These are phyloP conservation scores for Laothoe populi DNA, from an alignment of 2,888 invertebrate species.

Conservation along the genomic window DNA sequence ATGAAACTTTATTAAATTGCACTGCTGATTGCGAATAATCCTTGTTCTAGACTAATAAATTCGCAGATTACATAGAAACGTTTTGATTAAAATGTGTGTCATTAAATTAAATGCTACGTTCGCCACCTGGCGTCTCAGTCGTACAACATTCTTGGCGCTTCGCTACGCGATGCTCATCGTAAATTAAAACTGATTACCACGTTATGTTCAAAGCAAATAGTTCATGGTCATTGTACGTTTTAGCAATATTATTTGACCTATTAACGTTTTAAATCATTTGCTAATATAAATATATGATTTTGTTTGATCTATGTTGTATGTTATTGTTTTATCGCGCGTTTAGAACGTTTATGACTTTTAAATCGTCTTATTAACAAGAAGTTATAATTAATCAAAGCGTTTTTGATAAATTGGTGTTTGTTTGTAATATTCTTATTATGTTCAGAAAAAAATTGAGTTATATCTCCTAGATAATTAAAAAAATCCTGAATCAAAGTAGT, in stretches of 20 bases:
- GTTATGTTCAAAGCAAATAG: conserved; percentile 44
- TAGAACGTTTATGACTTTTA: neutral
- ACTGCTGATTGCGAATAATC: conserved; percentile 3
- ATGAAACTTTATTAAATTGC: neutral
- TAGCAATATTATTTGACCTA: conserved; percentile 29
- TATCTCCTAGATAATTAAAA: too few species aligned
- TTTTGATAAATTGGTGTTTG: too few species aligned
- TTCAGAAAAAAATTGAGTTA: too few species aligned
- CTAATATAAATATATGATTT: neutral
- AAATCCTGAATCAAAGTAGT: too few species aligned
- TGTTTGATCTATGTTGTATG: neutral
- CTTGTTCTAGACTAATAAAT: conserved; percentile 2
- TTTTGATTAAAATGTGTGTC: conserved; percentile 25
- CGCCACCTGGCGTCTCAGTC: conserved; percentile 31
- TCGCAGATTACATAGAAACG: conserved; percentile 23
- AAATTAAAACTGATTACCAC: conserved; percentile 45
- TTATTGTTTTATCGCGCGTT: neutral
- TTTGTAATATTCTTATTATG: too few species aligned
- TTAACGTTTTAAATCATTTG: conserved; percentile 24
- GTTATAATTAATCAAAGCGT: too few species aligned
- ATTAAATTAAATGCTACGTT: conserved; percentile 28
- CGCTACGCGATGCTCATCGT: conserved; percentile 34
- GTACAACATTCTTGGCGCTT: conserved; percentile 41
- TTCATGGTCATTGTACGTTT: conserved; percentile 42
- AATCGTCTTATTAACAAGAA: neutral